Percentiles rank a stretch among this genome's conserved stretches.
These are phyloP conservation scores for Oligia fasciuncula DNA, from an alignment of 2,888 invertebrate species.

Conservation along the genomic window DNA sequence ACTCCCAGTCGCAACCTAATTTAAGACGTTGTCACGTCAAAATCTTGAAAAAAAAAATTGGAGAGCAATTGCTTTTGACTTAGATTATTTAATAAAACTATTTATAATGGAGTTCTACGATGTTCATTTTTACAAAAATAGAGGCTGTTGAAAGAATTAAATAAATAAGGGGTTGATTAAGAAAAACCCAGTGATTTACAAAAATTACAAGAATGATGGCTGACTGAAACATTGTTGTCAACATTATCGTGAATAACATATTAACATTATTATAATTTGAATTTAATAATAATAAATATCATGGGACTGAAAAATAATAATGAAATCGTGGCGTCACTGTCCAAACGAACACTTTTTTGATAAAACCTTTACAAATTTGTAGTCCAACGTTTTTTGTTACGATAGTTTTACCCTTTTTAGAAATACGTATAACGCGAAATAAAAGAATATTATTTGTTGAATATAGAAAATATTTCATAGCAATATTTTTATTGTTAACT, in stretches of 20 bases:
- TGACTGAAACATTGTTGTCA: slow-evolving; percentile 44
- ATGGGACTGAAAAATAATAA: slow-evolving; percentile 49
- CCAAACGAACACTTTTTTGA: slow-evolving; percentile 82
- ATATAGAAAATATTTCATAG: slow-evolving; percentile 80
- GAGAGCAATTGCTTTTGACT: background rate
- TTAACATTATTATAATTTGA: slow-evolving; percentile 24
- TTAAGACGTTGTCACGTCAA: too few relatives aligned
- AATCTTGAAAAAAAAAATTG: slow-evolving; percentile 6
- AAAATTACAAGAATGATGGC: slow-evolving; percentile 6
- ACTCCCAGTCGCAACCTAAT: too few relatives aligned
- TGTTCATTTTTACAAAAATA: slow-evolving; percentile 24
- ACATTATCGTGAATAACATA: slow-evolving; percentile 23
- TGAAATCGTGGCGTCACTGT: slow-evolving; percentile 64
- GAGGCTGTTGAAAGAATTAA: background rate
- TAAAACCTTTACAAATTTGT: slow-evolving; percentile 87
- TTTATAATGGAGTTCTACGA: slow-evolving; percentile 13
- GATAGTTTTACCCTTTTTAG: slow-evolving; percentile 84
- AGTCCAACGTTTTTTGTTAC: slow-evolving; percentile 79
- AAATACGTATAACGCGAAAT: slow-evolving; percentile 75
- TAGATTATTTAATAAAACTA: slow-evolving; percentile 4
- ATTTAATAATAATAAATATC: slow-evolving; percentile 32
- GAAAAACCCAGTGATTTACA: background rate
- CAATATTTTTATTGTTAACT: slow-evolving; percentile 87
- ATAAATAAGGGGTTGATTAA: slow-evolving; percentile 1
- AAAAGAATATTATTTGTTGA: slow-evolving; percentile 76